Conservation (phyloP, 2,888 invertebrate genomes). For the Athalia cordata region DNA sequence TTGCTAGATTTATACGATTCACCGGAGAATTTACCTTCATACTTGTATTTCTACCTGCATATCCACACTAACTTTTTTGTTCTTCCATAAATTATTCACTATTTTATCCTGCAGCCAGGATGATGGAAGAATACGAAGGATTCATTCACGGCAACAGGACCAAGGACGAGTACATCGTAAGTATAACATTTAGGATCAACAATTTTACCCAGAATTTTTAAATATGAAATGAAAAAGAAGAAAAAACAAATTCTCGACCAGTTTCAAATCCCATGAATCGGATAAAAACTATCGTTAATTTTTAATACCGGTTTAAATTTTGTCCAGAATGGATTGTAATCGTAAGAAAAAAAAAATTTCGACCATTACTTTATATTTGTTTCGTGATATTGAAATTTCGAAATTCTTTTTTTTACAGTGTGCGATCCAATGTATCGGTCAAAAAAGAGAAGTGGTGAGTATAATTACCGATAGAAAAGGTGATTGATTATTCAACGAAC, state of each 20-base stretch:
- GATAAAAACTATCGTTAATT: background rate
- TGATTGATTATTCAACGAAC: too few relatives aligned
- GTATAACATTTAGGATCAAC: background rate
- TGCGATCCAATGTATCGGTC: conserved; percentile 38
- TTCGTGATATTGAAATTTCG: background rate
- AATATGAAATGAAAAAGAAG: background rate
- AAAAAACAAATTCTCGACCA: background rate
- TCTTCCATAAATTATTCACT: too few relatives aligned
- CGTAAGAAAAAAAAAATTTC: background rate
- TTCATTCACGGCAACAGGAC: conserved; percentile 35
- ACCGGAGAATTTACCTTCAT: background rate
- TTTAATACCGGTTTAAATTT: too few relatives aligned
- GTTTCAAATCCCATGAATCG: too few relatives aligned
- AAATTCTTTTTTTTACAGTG: conserved; percentile 10
- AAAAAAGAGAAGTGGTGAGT: conserved; percentile 39
- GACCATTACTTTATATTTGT: background rate
- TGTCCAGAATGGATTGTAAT: too few relatives aligned
- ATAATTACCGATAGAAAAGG: background rate
- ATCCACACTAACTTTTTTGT: too few relatives aligned
- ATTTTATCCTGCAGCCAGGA: conserved; percentile 21
- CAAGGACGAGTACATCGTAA: conserved; percentile 37
- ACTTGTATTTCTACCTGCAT: background rate
- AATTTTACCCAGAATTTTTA: background rate
- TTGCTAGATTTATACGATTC: conserved; percentile 23
- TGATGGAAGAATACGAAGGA: conserved; percentile 37